Evolutionary conservation across 2,113 vertebrate genomes (phyloP), one percentile per base, ranked within the genome.

Genomic region (Candoia aspera): DNA sequence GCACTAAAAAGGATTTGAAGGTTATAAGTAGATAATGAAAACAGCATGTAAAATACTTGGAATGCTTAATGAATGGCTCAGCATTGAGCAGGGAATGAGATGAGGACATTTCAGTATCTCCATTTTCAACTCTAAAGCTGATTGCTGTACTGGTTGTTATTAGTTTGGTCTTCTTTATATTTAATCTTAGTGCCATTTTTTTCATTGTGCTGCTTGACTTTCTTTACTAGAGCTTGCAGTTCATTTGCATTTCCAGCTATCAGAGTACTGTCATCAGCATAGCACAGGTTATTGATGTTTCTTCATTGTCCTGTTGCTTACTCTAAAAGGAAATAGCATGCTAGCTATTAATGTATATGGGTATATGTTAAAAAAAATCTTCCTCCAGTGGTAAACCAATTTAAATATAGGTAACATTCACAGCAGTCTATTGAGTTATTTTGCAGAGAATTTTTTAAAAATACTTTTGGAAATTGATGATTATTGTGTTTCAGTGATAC

Each of bases 401-500:
- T 91, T 53, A 90, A 93, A 54, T 54, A 29, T 1, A 64, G 5
- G 89, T 9, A 91, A 37, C 62, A 49, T 92, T 94, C 91, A 94
- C 58, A 94, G 73, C 0, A 87, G 24, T 92, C 84, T 59, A 93
- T 93, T 92, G 93, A 96, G 93, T 93, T 91, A 83, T 79, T 79
- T 21, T 79, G 2, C 73, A 79, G 73, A 42, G 49, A 96, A 87
- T 84, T 84, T 90, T 90, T 86, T 94, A 42, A 84, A 64, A 84
- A 6, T 54, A 94, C 58, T 95, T 95, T 93, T 91, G 94, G 93
- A 91, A 85, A 5, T 2, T 13, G 62, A 94, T 93, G 93, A 96
- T n/a, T 85, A 87, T 86, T 79, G 62, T 10, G 94, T 55, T 89
- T 6, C 29, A 91, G 5, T 0, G 91, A 90, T 86, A 62, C 21